These are phyloP conservation scores for Hetaerina americana DNA, from an alignment of 1,140 invertebrate genomes.

Conservation along the genomic window DNA sequence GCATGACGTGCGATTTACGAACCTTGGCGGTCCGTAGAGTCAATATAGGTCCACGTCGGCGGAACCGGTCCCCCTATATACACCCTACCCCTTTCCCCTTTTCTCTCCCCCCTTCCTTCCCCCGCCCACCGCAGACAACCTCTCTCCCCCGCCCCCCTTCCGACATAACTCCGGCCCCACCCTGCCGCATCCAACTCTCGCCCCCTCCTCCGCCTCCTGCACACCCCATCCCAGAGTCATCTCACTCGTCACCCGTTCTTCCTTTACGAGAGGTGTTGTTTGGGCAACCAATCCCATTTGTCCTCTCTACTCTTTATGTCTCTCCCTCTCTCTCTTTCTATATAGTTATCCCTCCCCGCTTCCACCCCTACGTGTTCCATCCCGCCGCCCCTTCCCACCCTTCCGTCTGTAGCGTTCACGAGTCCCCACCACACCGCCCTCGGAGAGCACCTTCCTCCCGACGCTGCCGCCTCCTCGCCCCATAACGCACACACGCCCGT, in stretches of 20 bases:
- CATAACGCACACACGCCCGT: background rate
- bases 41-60: background rate
- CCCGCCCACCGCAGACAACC: background rate
- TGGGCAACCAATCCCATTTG: constrained; percentile 3
- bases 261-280: background rate
- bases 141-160: background rate
- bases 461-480: background rate
- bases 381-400: too few relatives aligned
- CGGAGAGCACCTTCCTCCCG: background rate
- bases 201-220: background rate
- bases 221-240: background rate
- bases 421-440: background rate
- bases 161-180: background rate
- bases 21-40: background rate
- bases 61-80: background rate
- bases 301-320: background rate
- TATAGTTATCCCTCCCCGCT: too few relatives aligned
- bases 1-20: background rate
- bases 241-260: background rate
- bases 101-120: background rate
- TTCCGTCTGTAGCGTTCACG: too few relatives aligned
- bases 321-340: background rate
- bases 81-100: background rate
- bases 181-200: background rate
- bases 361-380: too few relatives aligned